Percentiles rank a stretch among this genome's conserved stretches.
These are phyloP conservation scores for Prionailurus viverrinus DNA, from an alignment of 2,113 vertebrate species.

Conservation along the genomic window DNA sequence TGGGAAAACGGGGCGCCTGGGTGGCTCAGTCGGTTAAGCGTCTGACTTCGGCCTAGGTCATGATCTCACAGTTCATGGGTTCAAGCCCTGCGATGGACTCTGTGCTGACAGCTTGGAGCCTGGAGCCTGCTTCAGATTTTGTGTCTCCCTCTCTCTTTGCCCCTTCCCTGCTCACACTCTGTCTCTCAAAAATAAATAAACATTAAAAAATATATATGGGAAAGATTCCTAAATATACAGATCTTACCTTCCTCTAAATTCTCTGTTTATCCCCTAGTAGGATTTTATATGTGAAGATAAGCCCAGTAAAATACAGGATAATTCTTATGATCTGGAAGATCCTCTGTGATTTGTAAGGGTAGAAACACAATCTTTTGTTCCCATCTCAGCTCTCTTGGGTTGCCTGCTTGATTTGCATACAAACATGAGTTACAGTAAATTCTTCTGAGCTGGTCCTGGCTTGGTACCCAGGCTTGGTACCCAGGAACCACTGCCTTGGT, in stretches of 20 bases:
- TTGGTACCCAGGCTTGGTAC: background rate
- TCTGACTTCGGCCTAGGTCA: too few species aligned
- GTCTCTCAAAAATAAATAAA: too few species aligned
- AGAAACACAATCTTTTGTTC: background rate
- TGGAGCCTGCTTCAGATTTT: too few species aligned
- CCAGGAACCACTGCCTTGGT: background rate
- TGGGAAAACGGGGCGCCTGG: too few species aligned
- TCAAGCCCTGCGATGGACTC: too few species aligned
- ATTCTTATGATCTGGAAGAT: constrained; percentile 28
- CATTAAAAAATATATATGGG: too few species aligned
- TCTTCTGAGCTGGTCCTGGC: background rate
- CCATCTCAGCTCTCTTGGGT: background rate
- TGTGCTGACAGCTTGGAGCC: too few species aligned
- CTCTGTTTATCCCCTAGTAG: background rate
- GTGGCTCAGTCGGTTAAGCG: too few species aligned
- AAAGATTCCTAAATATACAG: background rate
- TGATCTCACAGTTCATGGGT: too few species aligned
- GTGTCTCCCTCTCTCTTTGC: too few species aligned
- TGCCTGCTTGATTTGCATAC: constrained; percentile 24
- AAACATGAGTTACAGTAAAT: constrained; percentile 50
- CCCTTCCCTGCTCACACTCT: too few species aligned
- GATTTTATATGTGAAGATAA: constrained; percentile 24
- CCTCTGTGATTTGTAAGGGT: background rate
- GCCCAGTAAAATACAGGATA: background rate
- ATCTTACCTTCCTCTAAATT: background rate